phyloP scores from a whole-genome alignment of 2,797 vertebrate species.

The Passerculus sandwichensis region DNA sequence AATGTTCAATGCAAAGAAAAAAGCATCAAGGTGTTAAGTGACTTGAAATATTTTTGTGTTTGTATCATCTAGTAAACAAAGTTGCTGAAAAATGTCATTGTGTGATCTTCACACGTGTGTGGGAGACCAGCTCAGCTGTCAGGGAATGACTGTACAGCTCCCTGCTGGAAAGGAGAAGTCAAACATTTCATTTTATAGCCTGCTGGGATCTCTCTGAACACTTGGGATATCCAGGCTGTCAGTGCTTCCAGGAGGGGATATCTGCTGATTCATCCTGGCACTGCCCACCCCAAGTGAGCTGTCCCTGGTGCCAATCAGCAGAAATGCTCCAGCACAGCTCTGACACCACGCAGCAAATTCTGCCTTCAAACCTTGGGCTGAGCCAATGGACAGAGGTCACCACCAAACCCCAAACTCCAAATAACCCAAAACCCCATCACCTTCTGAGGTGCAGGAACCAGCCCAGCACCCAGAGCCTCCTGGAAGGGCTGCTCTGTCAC shows the following conservation, averaged over 20 bases:
- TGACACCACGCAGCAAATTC: neutral
- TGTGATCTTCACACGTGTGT: constrained; percentile 7
- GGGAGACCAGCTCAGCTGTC: constrained; percentile 32
- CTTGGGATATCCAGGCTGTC: constrained; percentile 21
- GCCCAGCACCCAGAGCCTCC: neutral
- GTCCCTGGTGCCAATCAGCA: neutral
- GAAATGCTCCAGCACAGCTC: neutral
- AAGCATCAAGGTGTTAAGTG: neutral
- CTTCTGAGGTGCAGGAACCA: neutral
- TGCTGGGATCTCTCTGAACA: neutral
- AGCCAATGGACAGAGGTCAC: neutral
- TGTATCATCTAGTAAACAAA: constrained; percentile 54
- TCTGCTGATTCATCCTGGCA: constrained; percentile 50
- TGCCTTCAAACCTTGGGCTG: neutral
- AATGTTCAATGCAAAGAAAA: neutral
- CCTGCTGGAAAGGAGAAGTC: neutral
- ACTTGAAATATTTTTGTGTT: constrained; percentile 11
- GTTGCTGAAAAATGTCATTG: constrained; percentile 33
- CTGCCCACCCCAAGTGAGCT: neutral
- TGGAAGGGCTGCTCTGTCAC: neutral
- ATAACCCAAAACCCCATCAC: too few relatives aligned
- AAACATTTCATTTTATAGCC: constrained; percentile 17
- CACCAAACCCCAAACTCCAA: neutral
- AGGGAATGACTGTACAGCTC: constrained; percentile 48
- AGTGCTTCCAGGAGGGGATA: neutral